These are phyloP conservation scores for Cichladusa arquata DNA, from an alignment of 2,113 vertebrate genomes.

Conservation along the genomic window DNA sequence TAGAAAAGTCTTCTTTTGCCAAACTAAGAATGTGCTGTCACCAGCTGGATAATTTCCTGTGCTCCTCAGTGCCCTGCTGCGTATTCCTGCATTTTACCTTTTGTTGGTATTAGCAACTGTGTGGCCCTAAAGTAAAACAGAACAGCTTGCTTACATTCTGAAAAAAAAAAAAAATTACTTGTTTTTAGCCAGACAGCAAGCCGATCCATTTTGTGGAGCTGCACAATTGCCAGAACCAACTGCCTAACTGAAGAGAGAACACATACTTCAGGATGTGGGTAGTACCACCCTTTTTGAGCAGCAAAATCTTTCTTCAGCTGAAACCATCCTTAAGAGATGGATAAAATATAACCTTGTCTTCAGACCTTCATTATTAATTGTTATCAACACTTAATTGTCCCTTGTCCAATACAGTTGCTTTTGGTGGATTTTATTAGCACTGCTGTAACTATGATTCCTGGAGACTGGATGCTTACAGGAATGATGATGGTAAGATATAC, in stretches of 20 bases:
- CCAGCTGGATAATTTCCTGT: not conserved
- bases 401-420: not conserved
- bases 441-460: not conserved
- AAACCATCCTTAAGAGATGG: not conserved
- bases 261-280: not conserved
- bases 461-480: not conserved
- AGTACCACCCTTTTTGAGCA: not conserved
- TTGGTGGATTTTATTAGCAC: not conserved
- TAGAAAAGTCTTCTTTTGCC: not conserved
- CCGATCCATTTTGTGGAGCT: not conserved
- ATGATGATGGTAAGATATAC: not conserved
- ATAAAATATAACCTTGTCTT: not conserved
- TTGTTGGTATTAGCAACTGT: not conserved
- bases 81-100: not conserved
- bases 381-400: not conserved
- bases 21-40: not conserved
- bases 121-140: not conserved
- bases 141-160: not conserved
- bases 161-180: not conserved
- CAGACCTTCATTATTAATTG: not conserved
- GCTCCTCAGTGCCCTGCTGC: not conserved
- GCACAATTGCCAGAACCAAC: not conserved
- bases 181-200: not conserved
- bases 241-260: not conserved
- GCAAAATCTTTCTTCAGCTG: not conserved